Evolutionary conservation across 2,113 vertebrate species (phyloP), one percentile per base, ranked within the genome.

Genomic region (Nesoenas mayeri): DNA sequence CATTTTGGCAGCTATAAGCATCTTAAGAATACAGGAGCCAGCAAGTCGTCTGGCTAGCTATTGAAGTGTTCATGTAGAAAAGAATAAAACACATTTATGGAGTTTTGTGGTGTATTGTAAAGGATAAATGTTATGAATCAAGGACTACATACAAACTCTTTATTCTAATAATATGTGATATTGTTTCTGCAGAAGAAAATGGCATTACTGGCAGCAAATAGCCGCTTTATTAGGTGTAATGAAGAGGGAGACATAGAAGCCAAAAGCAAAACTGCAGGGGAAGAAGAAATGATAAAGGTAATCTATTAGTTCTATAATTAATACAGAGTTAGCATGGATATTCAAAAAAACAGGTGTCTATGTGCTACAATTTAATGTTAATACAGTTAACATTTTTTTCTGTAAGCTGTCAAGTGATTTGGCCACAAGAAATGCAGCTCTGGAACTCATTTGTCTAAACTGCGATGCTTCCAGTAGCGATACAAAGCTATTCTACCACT

Each of bases 281-380:
- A 98, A 19, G 98, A 96, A 89, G 99, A 99, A 98, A 99, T 99
- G 98, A 97, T 99, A 96, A 99, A 99, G 99, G 99, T 99, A 98
- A 98, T 34, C 9, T 61, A 1, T 44, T 69, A 81, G 12, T 87
- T 79, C 25, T 50, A 29, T 15, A 79, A 2, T 47, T 85, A 82
- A 53, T 72, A 42, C 15, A 38, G 36, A 7, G 9, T 70, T 88
- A 69, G 6, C 22, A 34, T 1, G 1, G 42, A 16, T 62, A 47
- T 34, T 80, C 56, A 91, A 77, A 42, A 44, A 90, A 28, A 8
- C 11, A 31, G 12, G 8, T 71, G 26, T 85, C 47, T 84, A 3
- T 73, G 22, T 86, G 20, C 50, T 86, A 5, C 14, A 54, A 5
- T 26, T 66, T 61, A 64, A 15, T 70, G 31, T 50, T 73, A 42